A percentile compares a stretch with the other conserved stretches of the same genome.
Conservation (phyloP, 2,113 vertebrate genomes). For the Apodemus sylvaticus region DNA sequence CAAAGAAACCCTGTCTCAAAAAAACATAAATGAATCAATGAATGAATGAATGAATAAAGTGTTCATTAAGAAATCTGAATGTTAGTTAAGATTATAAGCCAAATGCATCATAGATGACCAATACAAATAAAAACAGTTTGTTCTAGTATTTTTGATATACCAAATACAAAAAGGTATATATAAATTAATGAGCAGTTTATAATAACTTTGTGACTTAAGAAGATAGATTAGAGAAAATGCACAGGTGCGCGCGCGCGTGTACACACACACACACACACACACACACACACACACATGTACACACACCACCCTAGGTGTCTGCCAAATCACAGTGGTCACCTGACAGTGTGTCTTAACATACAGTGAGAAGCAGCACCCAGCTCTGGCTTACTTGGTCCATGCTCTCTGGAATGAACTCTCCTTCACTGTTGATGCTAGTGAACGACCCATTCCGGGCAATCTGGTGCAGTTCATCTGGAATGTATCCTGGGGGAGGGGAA, state of each 20-base stretch:
- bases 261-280: not conserved
- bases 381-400: slow-evolving; percentile 94
- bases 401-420: slow-evolving; percentile 99
- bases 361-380: slow-evolving; percentile 2
- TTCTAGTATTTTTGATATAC: not conserved
- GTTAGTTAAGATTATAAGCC: slow-evolving; percentile 36
- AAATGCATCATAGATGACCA: slow-evolving; percentile 3
- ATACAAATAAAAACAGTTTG: not conserved
- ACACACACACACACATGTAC: not conserved
- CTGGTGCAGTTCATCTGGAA: slow-evolving; percentile 97
- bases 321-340: not conserved
- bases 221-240: not conserved
- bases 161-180: not conserved
- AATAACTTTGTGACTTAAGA: slow-evolving; percentile 42
- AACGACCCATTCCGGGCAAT: slow-evolving; percentile 98
- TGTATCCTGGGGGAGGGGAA: slow-evolving; percentile 98
- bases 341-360: slow-evolving; percentile 4
- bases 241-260: too few species aligned
- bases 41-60: not conserved
- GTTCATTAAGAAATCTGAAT: slow-evolving; percentile 31
- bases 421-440: slow-evolving; percentile 99
- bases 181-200: not conserved
- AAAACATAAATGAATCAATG: not conserved
- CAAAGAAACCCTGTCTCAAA: not conserved
- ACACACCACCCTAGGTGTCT: not conserved